Conservation (phyloP, 1,140 invertebrate genomes). For the Lepidurus couesii region DNA sequence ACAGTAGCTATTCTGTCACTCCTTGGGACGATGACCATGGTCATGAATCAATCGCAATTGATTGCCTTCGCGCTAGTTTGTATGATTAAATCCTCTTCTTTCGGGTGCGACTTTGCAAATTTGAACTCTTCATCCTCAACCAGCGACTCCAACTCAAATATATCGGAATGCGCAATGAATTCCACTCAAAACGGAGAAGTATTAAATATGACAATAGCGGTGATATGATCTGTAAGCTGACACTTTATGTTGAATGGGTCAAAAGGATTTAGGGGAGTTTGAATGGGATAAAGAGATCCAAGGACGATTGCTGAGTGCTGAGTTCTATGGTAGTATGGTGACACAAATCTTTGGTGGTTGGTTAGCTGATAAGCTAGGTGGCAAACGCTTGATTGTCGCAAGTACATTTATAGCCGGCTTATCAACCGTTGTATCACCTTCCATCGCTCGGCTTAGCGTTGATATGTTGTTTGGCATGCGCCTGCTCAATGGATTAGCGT, state of each 20-base stretch:
- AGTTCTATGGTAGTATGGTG: constrained; percentile 46
- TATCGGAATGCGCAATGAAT: background rate
- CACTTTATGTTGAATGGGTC: background rate
- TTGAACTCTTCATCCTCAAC: background rate
- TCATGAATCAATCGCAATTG: constrained; percentile 4
- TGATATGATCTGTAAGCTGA: background rate
- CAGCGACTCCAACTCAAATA: background rate
- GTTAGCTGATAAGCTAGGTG: constrained; percentile 45
- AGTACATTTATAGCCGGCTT: constrained; percentile 23
- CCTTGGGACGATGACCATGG: background rate
- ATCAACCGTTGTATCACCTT: constrained; percentile 23
- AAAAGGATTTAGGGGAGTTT: constrained; percentile 36
- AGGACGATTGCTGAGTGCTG: constrained; percentile 45
- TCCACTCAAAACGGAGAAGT: background rate
- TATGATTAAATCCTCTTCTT: background rate
- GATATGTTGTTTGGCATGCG: constrained; percentile 44
- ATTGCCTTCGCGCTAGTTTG: background rate
- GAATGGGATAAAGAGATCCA: constrained; percentile 44
- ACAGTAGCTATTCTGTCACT: background rate
- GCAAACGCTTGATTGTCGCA: constrained; percentile 39
- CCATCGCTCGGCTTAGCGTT: constrained; percentile 20
- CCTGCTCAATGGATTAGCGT: constrained; percentile 45
- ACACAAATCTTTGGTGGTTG: constrained; percentile 48
- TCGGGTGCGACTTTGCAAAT: background rate
- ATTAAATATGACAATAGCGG: background rate